Evolutionary conservation across 92 coral and sea anemone genomes (phyloP).

Genomic region (Porites cylindrica): DNA sequence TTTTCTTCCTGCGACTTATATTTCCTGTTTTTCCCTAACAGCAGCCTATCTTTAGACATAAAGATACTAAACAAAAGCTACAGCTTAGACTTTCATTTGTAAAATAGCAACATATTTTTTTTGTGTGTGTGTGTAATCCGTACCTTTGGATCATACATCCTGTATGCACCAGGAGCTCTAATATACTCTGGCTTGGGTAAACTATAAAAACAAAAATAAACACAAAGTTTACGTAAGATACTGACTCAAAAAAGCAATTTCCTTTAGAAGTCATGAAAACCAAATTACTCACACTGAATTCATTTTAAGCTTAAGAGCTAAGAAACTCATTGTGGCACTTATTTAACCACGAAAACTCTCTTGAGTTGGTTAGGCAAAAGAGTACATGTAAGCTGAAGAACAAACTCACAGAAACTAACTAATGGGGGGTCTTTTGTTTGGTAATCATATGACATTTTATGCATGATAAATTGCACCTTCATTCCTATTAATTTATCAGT

Average conservation of each 20-base stretch:
- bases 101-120: too few species aligned
- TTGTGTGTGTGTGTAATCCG: not conserved
- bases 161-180: constrained; percentile 80
- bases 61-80: too few species aligned
- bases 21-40: too few species aligned
- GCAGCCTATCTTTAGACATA: too few species aligned
- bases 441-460: too few species aligned
- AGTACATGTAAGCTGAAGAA: not conserved
- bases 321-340: not conserved
- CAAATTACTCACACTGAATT: not conserved
- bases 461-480: too few species aligned
- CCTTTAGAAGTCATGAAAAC: not conserved
- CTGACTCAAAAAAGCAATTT: not conserved
- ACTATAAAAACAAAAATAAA: constrained; percentile 29
- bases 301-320: not conserved
- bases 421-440: not conserved
- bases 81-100: too few species aligned
- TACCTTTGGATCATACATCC: constrained; percentile 70
- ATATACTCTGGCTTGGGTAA: constrained; percentile 81
- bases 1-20: too few species aligned
- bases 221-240: not conserved
- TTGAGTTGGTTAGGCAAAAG: not conserved
- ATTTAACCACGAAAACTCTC: not conserved
- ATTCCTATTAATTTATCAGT: too few species aligned
- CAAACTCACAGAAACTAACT: not conserved